A percentile compares a stretch with the other conserved stretches of the same genome.
Conservation (phyloP, 2,888 invertebrate genomes). For the Melanostoma scalare region DNA sequence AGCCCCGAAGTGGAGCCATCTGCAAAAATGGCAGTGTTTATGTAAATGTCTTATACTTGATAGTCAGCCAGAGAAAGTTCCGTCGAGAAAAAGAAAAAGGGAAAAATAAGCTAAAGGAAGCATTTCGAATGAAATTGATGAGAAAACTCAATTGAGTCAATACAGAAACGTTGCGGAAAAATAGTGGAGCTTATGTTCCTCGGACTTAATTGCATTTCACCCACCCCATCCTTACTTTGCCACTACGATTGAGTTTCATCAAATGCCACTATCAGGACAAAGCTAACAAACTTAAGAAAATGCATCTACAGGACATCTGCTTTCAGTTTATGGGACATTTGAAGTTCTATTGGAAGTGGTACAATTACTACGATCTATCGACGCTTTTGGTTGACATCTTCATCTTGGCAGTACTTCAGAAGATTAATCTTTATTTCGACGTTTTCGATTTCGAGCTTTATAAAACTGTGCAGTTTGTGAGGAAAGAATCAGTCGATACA, state of each 20-base stretch:
- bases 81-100: slow-evolving; percentile 29
- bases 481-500: slow-evolving; percentile 23
- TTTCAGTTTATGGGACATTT: slow-evolving; percentile 42
- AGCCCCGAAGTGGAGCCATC: slow-evolving; percentile 48
- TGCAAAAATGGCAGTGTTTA: slow-evolving; percentile 59
- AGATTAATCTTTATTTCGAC: slow-evolving; percentile 68
- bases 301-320: slow-evolving; percentile 27
- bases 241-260: background rate
- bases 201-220: slow-evolving; percentile 65
- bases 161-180: slow-evolving; percentile 31
- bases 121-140: slow-evolving; percentile 66
- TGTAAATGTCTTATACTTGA: slow-evolving; percentile 69
- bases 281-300: slow-evolving; percentile 19
- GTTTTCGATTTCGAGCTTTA: slow-evolving; percentile 58
- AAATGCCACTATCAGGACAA: slow-evolving; percentile 17
- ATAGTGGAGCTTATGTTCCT: slow-evolving; percentile 3
- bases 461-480: slow-evolving; percentile 50
- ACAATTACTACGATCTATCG: slow-evolving; percentile 26
- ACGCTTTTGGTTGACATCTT: slow-evolving; percentile 63
- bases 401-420: slow-evolving; percentile 56
- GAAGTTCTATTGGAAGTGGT: slow-evolving; percentile 5
- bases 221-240: slow-evolving; percentile 9
- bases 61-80: slow-evolving; percentile 54
- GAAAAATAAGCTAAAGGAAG: slow-evolving; percentile 41
- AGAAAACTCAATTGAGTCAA: slow-evolving; percentile 66